A percentile compares a stretch with the other conserved stretches of the same genome.
These are phyloP conservation scores for Symphodus melops DNA, from an alignment of 2,113 vertebrate genomes.

Conservation along the genomic window DNA sequence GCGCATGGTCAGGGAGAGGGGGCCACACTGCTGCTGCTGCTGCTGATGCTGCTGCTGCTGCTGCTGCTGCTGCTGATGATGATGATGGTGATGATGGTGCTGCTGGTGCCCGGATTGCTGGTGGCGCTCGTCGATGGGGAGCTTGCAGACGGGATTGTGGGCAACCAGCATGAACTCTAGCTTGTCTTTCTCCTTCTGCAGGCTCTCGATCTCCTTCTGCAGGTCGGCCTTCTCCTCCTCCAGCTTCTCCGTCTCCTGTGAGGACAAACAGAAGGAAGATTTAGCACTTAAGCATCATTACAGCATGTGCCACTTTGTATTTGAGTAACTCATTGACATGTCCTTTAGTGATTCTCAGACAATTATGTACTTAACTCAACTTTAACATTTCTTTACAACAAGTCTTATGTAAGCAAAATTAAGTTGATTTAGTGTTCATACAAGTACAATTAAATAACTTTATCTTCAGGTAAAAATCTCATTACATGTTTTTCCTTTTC, in stretches of 20 bases:
- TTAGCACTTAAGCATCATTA: not conserved
- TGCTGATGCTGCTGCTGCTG: constrained; percentile 73
- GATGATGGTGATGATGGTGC: constrained; percentile 55
- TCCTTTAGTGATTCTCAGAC: too few relatives aligned
- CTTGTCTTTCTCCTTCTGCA: constrained; percentile 99
- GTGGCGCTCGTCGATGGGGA: constrained; percentile 89
- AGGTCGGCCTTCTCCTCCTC: constrained; percentile 97
- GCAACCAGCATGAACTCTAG: constrained; percentile 99
- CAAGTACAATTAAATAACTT: too few relatives aligned
- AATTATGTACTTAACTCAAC: too few relatives aligned
- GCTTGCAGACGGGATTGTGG: constrained; percentile 95
- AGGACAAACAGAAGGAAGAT: not conserved
- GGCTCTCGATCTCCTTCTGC: constrained; percentile 95
- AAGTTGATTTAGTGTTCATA: too few relatives aligned
- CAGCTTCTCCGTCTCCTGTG: constrained; percentile 96
- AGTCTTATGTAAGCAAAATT: too few relatives aligned
- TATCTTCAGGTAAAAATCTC: too few relatives aligned
- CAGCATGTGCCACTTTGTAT: too few relatives aligned
- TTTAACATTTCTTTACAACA: too few relatives aligned
- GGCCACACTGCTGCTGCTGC: constrained; percentile 79
- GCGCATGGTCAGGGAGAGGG: constrained; percentile 86
- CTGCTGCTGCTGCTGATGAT: constrained; percentile 68
- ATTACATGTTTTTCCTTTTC: too few relatives aligned
- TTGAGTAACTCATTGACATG: not conserved
- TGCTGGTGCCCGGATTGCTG: constrained; percentile 57